Base-by-base conservation (phyloP, 2,797 vertebrate species). In the Sebastes iracundus region DNA sequence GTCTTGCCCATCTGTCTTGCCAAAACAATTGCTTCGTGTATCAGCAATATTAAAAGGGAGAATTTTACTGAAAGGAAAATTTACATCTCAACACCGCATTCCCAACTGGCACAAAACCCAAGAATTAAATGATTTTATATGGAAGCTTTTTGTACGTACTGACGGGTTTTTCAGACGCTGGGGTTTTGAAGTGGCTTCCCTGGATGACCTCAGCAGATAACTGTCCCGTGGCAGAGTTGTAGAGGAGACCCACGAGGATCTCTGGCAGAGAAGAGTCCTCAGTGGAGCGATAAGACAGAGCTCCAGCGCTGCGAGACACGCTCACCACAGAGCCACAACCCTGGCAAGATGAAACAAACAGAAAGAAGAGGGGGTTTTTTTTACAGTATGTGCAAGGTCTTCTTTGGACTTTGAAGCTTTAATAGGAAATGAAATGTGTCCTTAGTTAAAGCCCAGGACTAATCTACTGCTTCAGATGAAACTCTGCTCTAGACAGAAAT, bases 181-280 rank as follows among this genome's bases (percentile, higher is more conserved):
- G 91, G 92, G 97, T 97, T 95, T 97, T 99, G 96, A 99, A 99
- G 96, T 99, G 98, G 95, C 97, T 99, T 88, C 98, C 98, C 96
- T 98, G 98, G 94, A 99, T 97, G 91, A 99, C 97, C 96, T 99
- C 98, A 33, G 97, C 97, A 2, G 97, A 98, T 22, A 99, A 94
- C 81, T 96, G 96, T 78, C 98, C 98, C 4, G 98, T 99, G 80
- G 97, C 96, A 76, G 98, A 96, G 67, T 98, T 99, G 94, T 99
- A 99, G 86, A 99, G 95, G 85, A 99, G 96, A 65, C 98, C 98
- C 83, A 99, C 65, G 80, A 99, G 97, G 90, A 99, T 96, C 95
- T 99, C 98, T 16, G 98, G 98, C 84, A 95, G 86, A 13, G 97
- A 96, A 42, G 97, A 95, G 49, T 97, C 98, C 27, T 97, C 97